A percentile compares a stretch with the other conserved stretches of the same genome.
phyloP scores from a whole-genome alignment of 2,113 vertebrate genomes.

The Geococcyx californianus region DNA sequence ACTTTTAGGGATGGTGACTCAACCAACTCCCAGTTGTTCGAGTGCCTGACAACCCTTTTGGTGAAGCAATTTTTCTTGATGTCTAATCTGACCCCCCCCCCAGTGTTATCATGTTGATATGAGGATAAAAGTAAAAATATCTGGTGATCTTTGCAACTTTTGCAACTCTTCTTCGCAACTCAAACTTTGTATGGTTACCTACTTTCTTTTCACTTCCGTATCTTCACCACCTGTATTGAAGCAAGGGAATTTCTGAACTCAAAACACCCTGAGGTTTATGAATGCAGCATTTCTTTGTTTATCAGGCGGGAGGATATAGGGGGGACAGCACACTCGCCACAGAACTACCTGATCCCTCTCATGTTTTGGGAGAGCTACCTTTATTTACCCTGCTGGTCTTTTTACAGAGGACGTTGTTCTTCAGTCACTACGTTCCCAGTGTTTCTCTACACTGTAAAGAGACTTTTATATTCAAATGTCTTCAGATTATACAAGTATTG shows the following conservation, averaged over 20 bases:
- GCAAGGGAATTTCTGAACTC: not conserved
- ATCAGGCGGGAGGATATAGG: not conserved
- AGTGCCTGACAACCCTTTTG: too few relatives aligned
- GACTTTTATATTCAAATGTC: not conserved
- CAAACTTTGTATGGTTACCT: not conserved
- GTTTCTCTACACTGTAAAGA: not conserved
- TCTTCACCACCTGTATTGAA: not conserved
- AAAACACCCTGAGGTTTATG: not conserved
- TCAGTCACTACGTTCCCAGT: not conserved
- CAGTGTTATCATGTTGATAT: not conserved
- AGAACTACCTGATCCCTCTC: not conserved
- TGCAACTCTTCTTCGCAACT: not conserved
- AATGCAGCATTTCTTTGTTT: not conserved
- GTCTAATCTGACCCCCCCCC: too few relatives aligned
- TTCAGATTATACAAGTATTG: not conserved
- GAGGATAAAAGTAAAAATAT: not conserved
- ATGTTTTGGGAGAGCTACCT: not conserved
- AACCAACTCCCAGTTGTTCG: too few relatives aligned
- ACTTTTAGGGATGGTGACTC: too few relatives aligned
- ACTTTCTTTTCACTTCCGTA: not conserved
- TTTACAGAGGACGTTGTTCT: not conserved
- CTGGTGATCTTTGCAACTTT: not conserved
- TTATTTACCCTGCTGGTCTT: not conserved
- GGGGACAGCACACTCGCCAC: too few relatives aligned
- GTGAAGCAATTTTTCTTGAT: too few relatives aligned